phyloP scores from a whole-genome alignment of 2,113 vertebrate species.

The Nyctibius bracteatus region DNA sequence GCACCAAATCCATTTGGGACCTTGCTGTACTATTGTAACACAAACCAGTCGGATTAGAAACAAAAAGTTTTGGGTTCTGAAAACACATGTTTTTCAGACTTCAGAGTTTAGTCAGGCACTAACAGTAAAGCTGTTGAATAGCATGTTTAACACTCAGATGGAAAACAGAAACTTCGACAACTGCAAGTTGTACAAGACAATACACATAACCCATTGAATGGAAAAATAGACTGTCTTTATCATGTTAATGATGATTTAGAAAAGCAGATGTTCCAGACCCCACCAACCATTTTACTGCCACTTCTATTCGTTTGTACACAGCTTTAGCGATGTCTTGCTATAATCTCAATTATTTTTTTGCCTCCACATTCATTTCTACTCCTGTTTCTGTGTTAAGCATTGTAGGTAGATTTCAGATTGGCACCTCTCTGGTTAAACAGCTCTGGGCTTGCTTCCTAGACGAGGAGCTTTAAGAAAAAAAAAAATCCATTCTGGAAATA shows the following conservation, averaged over 20 bases:
- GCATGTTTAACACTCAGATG: not conserved
- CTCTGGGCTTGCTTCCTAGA: not conserved
- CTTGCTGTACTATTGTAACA: not conserved
- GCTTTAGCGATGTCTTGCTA: not conserved
- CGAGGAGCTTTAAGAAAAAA: not conserved
- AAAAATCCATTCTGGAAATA: not conserved
- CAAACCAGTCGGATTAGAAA: not conserved
- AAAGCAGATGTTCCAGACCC: constrained; percentile 19
- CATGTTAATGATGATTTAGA: not conserved
- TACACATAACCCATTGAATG: not conserved
- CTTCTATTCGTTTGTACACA: not conserved
- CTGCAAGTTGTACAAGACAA: constrained; percentile 30
- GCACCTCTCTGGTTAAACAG: not conserved
- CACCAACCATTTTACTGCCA: not conserved
- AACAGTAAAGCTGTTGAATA: constrained; percentile 6
- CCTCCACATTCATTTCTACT: not conserved
- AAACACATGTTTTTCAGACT: constrained; percentile 28
- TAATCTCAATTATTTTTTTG: not conserved
- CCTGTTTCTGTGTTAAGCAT: not conserved
- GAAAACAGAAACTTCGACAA: constrained; percentile 33
- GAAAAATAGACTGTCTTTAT: constrained; percentile 25
- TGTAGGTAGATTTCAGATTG: not conserved
- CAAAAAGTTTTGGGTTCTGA: not conserved
- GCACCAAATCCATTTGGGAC: not conserved
- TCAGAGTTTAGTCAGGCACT: not conserved